Base-by-base conservation (phyloP, 2,888 invertebrate species). In the Stenoptilia bipunctidactyla region DNA sequence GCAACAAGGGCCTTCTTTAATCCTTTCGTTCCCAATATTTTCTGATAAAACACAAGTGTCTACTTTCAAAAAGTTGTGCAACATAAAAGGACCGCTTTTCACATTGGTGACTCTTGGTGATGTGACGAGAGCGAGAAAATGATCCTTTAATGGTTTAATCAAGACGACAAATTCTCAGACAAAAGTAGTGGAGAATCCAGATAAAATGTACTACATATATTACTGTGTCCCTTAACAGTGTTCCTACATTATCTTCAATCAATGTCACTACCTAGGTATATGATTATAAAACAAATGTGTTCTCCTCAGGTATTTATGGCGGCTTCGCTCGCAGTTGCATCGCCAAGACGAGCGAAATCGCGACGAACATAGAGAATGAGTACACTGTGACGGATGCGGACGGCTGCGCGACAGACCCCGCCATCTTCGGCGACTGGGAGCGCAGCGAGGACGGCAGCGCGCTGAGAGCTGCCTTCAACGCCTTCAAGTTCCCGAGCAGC, bases 401-500 rank as follows among this genome's bases (percentile, higher is more conserved):
- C 56, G 96, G 96, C 39, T 96, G 96, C 65, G 95, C 96, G 33
- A 95, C 94, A 0, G 96, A 96, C 76, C 92, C 94, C 15, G 90
- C 91, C 33, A 95, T 96, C 61, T 96, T 96, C 59, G 95, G 94
- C 30, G 96, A 96, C 66, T 96, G 96, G 96, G 92, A 94, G 52
- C 92, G 94, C 58, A 93, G 93, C 62, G 87, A 91, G 13, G 94
- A 94, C 45, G 91, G 92, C 38, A 94, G 94, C 65, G 91, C 93
- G 13, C 76, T 97, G 39, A 85, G 92, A 62, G 96, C 96, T 47
- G 90, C 92, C 54, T 96, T 97, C 74, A 95, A 95, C 66, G 96
- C 96, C 2, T 96, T 96, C 71, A 96, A 96, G 66, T 97, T 96
- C 89, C 96, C 96, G 1, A 94, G 93, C 55, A 95, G 95, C 60